Conservation (phyloP, 2,888 invertebrate genomes). For the Xanthia togata region DNA sequence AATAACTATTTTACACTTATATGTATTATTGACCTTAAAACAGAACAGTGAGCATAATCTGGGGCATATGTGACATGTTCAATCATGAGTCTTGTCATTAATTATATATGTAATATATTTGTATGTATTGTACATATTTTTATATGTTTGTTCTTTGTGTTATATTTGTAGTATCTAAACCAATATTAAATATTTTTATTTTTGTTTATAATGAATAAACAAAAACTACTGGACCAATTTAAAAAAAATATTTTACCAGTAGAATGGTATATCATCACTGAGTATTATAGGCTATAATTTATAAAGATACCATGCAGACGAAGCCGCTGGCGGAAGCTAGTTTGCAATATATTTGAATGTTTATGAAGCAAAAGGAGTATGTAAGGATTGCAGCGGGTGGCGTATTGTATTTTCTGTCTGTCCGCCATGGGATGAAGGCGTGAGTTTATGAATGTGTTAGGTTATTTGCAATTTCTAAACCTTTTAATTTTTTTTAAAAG, state of each 20-base stretch:
- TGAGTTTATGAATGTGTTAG: not conserved
- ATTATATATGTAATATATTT: not conserved
- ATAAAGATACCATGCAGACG: too few species aligned
- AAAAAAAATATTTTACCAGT: too few species aligned
- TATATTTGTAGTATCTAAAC: not conserved
- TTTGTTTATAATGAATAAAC: too few species aligned
- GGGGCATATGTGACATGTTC: not conserved
- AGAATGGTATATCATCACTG: too few species aligned
- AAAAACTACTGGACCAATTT: too few species aligned
- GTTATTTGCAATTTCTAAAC: not conserved
- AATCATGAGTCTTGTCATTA: not conserved
- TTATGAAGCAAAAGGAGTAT: not conserved
- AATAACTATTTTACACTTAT: conserved; percentile 11
- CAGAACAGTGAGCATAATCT: conserved; percentile 13
- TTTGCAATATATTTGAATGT: not conserved
- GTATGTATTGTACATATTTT: not conserved
- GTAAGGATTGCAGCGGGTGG: too few species aligned
- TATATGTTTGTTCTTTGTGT: too few species aligned
- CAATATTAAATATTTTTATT: too few species aligned
- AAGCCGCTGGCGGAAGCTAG: too few species aligned
- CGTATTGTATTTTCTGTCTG: not conserved
- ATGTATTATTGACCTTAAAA: conserved; percentile 13
- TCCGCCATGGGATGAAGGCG: not conserved
- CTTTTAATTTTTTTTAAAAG: not conserved
- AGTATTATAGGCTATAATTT: too few species aligned